phyloP scores from a whole-genome alignment of 2,888 invertebrate species.

The Dascillus cervinus region DNA sequence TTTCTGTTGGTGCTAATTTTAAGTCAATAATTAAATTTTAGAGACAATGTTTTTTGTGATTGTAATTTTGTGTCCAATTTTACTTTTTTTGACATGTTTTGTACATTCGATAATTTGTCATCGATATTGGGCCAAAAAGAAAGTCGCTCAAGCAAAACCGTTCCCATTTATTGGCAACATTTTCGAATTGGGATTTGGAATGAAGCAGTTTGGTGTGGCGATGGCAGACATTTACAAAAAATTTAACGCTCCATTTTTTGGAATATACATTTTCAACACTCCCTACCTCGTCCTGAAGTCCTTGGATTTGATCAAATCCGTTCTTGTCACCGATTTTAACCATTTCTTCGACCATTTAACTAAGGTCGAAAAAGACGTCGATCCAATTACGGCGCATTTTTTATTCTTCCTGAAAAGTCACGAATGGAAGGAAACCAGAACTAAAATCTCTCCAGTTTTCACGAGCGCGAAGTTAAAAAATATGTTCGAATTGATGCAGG shows the following conservation, averaged over 20 bases:
- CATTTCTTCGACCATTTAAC: constrained; percentile 41
- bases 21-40: too few species aligned
- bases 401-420: constrained; percentile 40
- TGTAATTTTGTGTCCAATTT: too few species aligned
- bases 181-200: constrained; percentile 27
- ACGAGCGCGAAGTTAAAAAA: constrained; percentile 45
- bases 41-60: too few species aligned
- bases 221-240: constrained; percentile 24
- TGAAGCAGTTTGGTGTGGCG: constrained; percentile 24
- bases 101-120: too few species aligned
- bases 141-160: constrained; percentile 32
- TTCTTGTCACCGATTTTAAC: constrained; percentile 41
- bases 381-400: constrained; percentile 38
- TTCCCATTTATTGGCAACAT: constrained; percentile 34
- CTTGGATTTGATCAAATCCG: constrained; percentile 38
- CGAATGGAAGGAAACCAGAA: constrained; percentile 45
- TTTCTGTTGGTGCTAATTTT: too few species aligned
- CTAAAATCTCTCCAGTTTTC: constrained; percentile 45
- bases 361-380: constrained; percentile 36
- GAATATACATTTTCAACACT: constrained; percentile 41
- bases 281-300: constrained; percentile 40
- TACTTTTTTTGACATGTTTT: too few species aligned
- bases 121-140: constrained; percentile 36
- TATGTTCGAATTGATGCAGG: constrained; percentile 43
- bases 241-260: constrained; percentile 30